phyloP scores from a whole-genome alignment of 2,888 invertebrate genomes.

The Alentia gelatinosa region DNA sequence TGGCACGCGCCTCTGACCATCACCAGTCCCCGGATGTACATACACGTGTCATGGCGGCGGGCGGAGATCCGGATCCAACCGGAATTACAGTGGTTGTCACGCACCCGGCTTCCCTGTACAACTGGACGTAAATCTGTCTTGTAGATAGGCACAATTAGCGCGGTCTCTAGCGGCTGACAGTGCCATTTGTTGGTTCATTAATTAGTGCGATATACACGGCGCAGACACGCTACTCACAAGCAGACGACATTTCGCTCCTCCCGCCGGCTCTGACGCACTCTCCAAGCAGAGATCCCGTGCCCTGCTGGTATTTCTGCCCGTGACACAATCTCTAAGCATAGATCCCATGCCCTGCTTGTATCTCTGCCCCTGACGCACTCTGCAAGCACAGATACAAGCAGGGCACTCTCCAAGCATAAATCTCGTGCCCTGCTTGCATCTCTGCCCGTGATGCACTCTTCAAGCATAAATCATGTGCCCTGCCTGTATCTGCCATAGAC shows the following conservation, averaged over 20 bases:
- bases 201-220: neutral
- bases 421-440: too few relatives aligned
- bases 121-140: neutral
- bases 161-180: neutral
- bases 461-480: too few relatives aligned
- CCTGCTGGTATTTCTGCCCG: too few relatives aligned
- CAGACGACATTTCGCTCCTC: neutral
- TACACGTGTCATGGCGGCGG: neutral
- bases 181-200: slow-evolving; percentile 5
- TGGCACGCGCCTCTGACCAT: neutral
- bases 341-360: too few relatives aligned
- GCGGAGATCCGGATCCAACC: neutral
- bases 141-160: neutral
- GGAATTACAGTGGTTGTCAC: neutral
- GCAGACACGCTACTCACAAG: neutral
- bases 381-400: too few relatives aligned
- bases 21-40: neutral
- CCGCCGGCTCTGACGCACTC: too few relatives aligned
- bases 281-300: too few relatives aligned
- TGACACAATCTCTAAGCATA: too few relatives aligned
- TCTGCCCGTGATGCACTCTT: too few relatives aligned
- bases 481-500: too few relatives aligned
- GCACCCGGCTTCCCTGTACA: neutral
- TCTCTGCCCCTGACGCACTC: too few relatives aligned
- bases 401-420: too few relatives aligned